Conservation (phyloP, 2,113 vertebrate species). For the Chionodraco myersi region DNA sequence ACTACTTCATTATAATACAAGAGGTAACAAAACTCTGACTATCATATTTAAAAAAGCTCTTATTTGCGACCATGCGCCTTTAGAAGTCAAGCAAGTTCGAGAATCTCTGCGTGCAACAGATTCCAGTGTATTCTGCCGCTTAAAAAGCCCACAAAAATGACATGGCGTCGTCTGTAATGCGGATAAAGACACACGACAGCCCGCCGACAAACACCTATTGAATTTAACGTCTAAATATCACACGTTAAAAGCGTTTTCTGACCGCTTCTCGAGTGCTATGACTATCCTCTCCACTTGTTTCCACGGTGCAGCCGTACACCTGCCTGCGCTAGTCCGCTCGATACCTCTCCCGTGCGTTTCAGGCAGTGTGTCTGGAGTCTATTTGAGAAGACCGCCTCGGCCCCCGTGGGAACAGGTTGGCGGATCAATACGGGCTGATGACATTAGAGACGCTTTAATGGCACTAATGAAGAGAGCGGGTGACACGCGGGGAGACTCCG, state of each 20-base stretch:
- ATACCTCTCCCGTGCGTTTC: conserved; percentile 27
- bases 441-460: conserved; percentile 71
- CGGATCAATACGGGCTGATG: conserved; percentile 73
- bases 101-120: conserved; percentile 7
- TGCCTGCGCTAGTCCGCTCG: conserved; percentile 58
- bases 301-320: conserved; percentile 52
- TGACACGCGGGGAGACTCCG: conserved; percentile 46
- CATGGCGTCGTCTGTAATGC: too few species aligned
- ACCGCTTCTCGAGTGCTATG: too few species aligned
- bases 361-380: not conserved
- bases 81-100: conserved; percentile 22
- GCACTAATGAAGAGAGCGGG: conserved; percentile 78
- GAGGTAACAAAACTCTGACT: conserved; percentile 19
- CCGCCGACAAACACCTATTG: too few species aligned
- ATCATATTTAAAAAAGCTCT: not conserved
- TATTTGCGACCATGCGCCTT: not conserved
- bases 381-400: conserved; percentile 38
- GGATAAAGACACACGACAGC: too few species aligned
- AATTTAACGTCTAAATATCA: too few species aligned
- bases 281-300: not conserved
- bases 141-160: too few species aligned
- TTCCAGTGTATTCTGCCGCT: too few species aligned
- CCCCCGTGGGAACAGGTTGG: conserved; percentile 53
- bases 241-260: too few species aligned
- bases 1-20: conserved; percentile 23